These are phyloP conservation scores for Melopsittacus undulatus DNA, from an alignment of 2,797 vertebrate species.

Conservation along the genomic window DNA sequence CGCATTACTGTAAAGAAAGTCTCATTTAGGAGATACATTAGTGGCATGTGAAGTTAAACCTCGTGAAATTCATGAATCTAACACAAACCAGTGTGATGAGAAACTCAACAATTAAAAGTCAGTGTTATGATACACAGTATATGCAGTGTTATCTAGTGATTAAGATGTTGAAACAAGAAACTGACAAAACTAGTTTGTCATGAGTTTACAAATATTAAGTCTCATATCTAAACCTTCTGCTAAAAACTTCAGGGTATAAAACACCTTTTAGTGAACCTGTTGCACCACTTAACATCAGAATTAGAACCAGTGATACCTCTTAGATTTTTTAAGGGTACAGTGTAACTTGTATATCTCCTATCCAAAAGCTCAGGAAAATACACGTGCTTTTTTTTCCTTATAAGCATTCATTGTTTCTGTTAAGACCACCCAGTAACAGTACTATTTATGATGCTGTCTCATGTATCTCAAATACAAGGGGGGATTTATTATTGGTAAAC, in stretches of 20 bases:
- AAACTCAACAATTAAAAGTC: neutral
- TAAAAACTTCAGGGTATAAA: neutral
- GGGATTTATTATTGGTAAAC: neutral
- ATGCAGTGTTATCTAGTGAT: neutral
- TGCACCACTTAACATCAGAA: neutral
- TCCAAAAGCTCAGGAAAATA: neutral
- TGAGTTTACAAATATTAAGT: neutral
- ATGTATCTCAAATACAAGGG: neutral
- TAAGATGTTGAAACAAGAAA: neutral
- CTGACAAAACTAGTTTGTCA: neutral
- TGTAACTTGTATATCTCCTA: neutral
- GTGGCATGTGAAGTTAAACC: neutral
- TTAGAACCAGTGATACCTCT: neutral
- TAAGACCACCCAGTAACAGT: neutral
- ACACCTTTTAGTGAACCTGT: neutral
- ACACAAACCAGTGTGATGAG: neutral
- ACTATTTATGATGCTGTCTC: neutral
- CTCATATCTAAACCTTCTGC: neutral
- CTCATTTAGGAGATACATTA: neutral
- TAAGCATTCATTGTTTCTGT: neutral
- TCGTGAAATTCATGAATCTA: neutral
- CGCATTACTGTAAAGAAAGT: neutral
- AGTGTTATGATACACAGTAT: neutral
- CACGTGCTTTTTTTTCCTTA: neutral
- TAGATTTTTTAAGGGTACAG: neutral